Evolutionary conservation across 2,113 vertebrate species (phyloP), one percentile per base, ranked within the genome.

Genomic region (Trematomus loennbergii): DNA sequence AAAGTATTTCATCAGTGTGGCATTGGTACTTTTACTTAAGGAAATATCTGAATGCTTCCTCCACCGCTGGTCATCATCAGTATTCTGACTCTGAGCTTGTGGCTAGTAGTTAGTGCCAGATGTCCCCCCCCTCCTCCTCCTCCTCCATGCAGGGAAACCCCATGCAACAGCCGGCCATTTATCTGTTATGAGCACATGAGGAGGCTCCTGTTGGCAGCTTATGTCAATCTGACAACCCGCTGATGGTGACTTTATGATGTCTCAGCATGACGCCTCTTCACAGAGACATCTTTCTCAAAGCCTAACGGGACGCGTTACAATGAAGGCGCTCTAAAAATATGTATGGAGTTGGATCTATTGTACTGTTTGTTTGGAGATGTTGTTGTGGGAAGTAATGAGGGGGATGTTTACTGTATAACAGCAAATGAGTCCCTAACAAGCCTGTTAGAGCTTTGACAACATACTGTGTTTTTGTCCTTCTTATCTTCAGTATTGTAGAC

Each of bases 181-280:
- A 88, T 90, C 75, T 89, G 87, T 88, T 83, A 82, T 84, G 86
- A 90, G 74, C 79, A 79, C 77, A 76, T 25, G 43, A 71, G 54
- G 50, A 82, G 62, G 60, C 60, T 68, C 74, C 61, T 72, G 77
- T 74, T 78, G 75, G 76, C 74, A 69, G 69, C 71, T 78, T 77
- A 61, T 81, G 79, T 87, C 81, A 84, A 75, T 80, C 71, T 65
- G 57, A 91, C 78, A 63, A 60, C 81, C 78, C 73, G 22, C 78
- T 67, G 83, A 78, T 67, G 48, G 71, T 15, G 63, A 72, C 81
- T 78, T 72, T 43, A 70, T 70, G 22, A 66, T 64, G 70, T 61
- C 70, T 46, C 85, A 61, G 74, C 72, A 36, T 45, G 78, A 82
- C 3, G 12, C 74, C 65, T 1, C 36, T 33, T 67, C 74, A 67